Evolutionary conservation across 1,140 invertebrate genomes (phyloP), one percentile per base, ranked within the genome.

Genomic region (Zophobas atratus): DNA sequence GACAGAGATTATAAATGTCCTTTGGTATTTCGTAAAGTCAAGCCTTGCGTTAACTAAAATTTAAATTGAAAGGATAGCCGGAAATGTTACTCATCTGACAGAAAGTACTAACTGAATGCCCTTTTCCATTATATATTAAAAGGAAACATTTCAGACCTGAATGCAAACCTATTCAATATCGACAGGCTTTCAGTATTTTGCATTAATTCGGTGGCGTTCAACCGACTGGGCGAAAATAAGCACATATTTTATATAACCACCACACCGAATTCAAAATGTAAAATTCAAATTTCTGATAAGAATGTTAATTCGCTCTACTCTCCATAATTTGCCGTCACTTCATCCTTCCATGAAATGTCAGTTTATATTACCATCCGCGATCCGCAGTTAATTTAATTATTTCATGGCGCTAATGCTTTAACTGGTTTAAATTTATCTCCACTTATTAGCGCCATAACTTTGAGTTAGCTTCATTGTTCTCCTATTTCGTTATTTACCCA

Each of bases 81-180:
- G 60, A 67, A 67, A 67, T 67, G 41, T 43, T 20, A 34, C 36
- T 20, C 38, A 32, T 3, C 20, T 43, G 60, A 43, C 43, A 33
- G 39, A 67, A 67, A 67, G 39, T 67, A 67, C 43, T 39, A 67
- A 67, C 43, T 67, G 60, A 67, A 67, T 67, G 60, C 60, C 60
- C 39, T 67, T 67, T 67, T 67, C 60, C 60, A 67, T 67, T 67
- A 67, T 20, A 38, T 39, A 67, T 63, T 20, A 63, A 56, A 63
- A 2, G 6, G 36, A 20, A 67, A 67, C 43, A 67, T 60, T 36
- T 60, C 35, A 63, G 57, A 36, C n/a, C 38, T 41, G 57, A 32
- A 51, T 20, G 49, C 49, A 51, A 20, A 20, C 33, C 49, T 63
- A 38, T 63, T 63, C 57, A 33, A 67, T 67, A 67, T 67, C 43